phyloP scores from a whole-genome alignment of 2,888 invertebrate genomes.

The Cacoxenus indagator region DNA sequence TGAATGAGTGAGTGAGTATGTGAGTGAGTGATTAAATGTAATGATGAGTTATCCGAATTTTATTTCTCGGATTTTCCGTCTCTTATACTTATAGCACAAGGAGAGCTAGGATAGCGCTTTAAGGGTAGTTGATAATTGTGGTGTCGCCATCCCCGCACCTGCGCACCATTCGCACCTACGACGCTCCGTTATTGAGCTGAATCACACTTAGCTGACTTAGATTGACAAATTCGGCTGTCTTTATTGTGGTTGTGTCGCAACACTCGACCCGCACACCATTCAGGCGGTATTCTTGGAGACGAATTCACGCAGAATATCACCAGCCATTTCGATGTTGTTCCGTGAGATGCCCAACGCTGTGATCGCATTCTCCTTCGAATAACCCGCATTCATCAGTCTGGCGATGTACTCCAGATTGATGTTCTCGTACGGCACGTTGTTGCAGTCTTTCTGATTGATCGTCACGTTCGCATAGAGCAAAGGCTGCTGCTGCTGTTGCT shows the following conservation, averaged over 20 bases:
- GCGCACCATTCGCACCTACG: too few relatives aligned
- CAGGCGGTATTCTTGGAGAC: constrained; percentile 75
- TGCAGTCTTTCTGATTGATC: constrained; percentile 71
- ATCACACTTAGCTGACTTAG: constrained; percentile 37
- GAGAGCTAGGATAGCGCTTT: too few relatives aligned
- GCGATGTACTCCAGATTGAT: constrained; percentile 93
- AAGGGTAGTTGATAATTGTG: too few relatives aligned
- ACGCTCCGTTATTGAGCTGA: too few relatives aligned
- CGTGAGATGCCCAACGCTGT: constrained; percentile 92
- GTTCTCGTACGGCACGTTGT: constrained; percentile 83
- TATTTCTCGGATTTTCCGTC: not conserved
- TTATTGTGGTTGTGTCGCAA: constrained; percentile 26
- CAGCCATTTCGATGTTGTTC: constrained; percentile 95
- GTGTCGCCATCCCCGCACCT: too few relatives aligned
- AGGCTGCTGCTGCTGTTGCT: constrained; percentile 47
- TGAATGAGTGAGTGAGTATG: not conserved
- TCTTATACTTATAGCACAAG: not conserved
- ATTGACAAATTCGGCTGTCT: not conserved
- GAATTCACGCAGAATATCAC: constrained; percentile 93
- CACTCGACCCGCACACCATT: constrained; percentile 32
- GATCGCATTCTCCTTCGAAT: constrained; percentile 90
- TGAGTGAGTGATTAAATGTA: not conserved
- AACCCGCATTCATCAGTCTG: constrained; percentile 89
- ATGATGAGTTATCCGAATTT: too few relatives aligned
- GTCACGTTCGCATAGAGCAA: constrained; percentile 71